These are phyloP conservation scores for Himantopus leucocephalus DNA, from an alignment of 2,113 vertebrate species.

Conservation along the genomic window DNA sequence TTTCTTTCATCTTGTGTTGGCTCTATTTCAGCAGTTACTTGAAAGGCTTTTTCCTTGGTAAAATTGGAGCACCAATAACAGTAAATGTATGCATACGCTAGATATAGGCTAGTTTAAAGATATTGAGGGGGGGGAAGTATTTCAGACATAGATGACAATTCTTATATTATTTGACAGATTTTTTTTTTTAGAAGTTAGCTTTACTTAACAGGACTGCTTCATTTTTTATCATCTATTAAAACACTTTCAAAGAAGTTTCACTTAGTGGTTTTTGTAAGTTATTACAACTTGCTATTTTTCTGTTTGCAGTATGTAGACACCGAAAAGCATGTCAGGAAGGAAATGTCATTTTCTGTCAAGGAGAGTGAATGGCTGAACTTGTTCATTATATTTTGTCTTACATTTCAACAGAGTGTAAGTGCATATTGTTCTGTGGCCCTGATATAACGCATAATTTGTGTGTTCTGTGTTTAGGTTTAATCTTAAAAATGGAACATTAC, in stretches of 20 bases:
- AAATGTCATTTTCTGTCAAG: background rate
- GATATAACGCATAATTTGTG: background rate
- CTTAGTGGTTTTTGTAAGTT: background rate
- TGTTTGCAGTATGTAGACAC: background rate
- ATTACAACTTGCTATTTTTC: background rate
- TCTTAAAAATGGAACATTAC: conserved; percentile 75
- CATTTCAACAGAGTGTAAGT: background rate
- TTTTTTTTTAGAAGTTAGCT: background rate
- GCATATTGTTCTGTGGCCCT: background rate
- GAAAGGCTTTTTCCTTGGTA: background rate
- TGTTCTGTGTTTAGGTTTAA: conserved; percentile 68
- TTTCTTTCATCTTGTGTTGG: background rate
- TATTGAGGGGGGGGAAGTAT: background rate
- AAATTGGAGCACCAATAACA: background rate
- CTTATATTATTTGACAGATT: background rate
- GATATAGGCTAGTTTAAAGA: background rate
- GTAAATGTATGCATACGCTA: background rate
- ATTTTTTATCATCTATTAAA: background rate
- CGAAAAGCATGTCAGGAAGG: background rate
- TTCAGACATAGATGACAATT: background rate
- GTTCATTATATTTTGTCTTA: background rate
- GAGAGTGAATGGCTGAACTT: background rate
- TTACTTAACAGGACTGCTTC: background rate
- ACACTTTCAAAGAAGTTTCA: background rate
- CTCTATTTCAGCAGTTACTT: background rate